Evolutionary conservation across 2,797 vertebrate species (phyloP).

Genomic region (Cynopterus sphinx): DNA sequence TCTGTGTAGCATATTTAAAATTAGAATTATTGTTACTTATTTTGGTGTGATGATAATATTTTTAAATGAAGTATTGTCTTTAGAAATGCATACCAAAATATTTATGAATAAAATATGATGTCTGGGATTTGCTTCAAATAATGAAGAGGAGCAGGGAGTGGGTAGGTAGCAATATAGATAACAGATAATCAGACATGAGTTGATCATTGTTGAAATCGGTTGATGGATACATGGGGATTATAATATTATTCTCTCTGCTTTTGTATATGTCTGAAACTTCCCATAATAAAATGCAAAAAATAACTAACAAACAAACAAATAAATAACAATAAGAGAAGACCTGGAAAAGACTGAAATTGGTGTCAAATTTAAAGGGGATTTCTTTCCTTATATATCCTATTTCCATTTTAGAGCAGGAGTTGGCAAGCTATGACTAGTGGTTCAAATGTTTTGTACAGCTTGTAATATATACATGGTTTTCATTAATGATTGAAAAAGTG

Average conservation of each 20-base stretch:
- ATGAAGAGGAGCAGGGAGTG: neutral
- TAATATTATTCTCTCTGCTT: neutral
- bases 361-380: neutral
- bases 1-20: neutral
- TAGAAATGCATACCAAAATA: neutral
- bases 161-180: neutral
- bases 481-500: neutral
- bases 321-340: neutral
- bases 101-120: neutral
- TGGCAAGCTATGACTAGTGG: neutral
- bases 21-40: neutral
- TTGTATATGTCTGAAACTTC: neutral
- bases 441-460: neutral
- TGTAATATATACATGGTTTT: neutral
- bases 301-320: neutral
- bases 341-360: neutral
- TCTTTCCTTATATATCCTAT: neutral
- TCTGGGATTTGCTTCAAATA: neutral
- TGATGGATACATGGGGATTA: neutral
- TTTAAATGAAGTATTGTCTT: slow-evolving; percentile 18
- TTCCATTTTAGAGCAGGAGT: neutral
- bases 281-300: neutral
- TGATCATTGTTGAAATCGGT: neutral
- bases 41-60: neutral
- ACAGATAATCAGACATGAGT: neutral